A percentile compares a stretch with the other conserved stretches of the same genome.
Evolutionary conservation across 2,113 vertebrate species (phyloP).

Genomic region (Onychorhynchus coronatus): DNA sequence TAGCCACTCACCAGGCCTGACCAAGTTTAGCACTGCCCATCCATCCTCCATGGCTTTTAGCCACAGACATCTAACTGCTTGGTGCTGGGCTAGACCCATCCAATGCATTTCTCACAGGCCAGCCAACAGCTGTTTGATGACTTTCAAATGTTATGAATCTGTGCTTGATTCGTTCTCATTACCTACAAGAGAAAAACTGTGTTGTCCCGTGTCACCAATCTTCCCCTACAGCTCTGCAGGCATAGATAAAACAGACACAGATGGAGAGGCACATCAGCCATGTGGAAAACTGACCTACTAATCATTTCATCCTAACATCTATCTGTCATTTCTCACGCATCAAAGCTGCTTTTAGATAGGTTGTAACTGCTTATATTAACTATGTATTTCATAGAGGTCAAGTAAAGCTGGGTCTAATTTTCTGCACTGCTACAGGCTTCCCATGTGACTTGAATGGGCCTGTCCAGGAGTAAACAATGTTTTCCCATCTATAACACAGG

Average conservation of each 20-base stretch:
- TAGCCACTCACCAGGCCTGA: background rate
- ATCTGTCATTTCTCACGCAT: background rate
- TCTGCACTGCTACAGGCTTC: background rate
- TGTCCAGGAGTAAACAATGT: background rate
- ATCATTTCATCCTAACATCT: conserved; percentile 19
- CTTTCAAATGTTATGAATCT: background rate
- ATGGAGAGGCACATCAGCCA: background rate
- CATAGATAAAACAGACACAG: background rate
- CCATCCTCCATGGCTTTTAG: background rate
- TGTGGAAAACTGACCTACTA: conserved; percentile 48
- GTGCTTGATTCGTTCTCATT: background rate
- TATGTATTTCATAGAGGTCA: background rate
- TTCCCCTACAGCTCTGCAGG: conserved; percentile 1
- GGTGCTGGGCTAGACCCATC: background rate
- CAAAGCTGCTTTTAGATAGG: conserved; percentile 50
- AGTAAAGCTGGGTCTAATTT: background rate
- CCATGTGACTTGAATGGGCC: background rate
- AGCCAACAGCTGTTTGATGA: background rate
- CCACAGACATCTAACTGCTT: background rate
- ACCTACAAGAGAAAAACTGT: background rate
- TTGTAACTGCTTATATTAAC: background rate
- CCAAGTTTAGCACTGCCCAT: background rate
- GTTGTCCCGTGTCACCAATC: background rate
- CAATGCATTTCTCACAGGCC: background rate
- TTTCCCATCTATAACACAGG: background rate